Percentiles rank a stretch among this genome's conserved stretches.
phyloP scores from a whole-genome alignment of 1,140 invertebrate genomes.

The Solenopsis invicta region DNA sequence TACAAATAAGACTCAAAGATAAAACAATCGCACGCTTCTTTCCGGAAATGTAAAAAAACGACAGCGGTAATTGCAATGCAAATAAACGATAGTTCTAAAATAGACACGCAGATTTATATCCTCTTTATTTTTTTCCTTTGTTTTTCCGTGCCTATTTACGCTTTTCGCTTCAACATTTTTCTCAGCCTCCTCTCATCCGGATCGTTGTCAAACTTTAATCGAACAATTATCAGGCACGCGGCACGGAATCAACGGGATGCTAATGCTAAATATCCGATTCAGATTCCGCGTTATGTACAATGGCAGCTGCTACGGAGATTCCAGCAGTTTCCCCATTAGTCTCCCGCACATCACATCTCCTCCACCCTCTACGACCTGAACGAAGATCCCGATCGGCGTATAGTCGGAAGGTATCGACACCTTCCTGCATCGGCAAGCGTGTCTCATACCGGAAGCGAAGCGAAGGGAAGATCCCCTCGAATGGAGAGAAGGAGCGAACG shows the following conservation, averaged over 20 bases:
- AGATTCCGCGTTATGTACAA: neutral
- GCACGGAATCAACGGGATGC: neutral
- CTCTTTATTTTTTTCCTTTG: neutral
- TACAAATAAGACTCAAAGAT: neutral
- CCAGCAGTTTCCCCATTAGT: neutral
- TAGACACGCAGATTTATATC: neutral
- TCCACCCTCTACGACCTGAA: neutral
- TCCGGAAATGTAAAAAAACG: neutral
- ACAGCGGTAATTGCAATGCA: neutral
- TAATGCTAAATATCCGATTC: neutral
- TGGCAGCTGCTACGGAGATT: neutral
- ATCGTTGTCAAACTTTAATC: neutral
- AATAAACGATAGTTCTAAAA: neutral
- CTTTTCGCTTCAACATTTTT: neutral
- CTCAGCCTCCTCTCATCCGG: neutral
- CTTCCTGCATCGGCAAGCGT: constrained; percentile 60
- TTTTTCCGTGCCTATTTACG: too few relatives aligned
- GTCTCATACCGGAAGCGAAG: constrained; percentile 47
- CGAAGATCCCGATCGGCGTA: constrained; percentile 40
- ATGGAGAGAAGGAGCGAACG: constrained; percentile 23
- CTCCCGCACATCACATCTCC: neutral
- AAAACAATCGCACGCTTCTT: constrained; percentile 7
- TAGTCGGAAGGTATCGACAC: neutral
- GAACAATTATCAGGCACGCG: too few relatives aligned
- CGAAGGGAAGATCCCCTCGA: neutral